Conservation (phyloP, 2,113 vertebrate species). For the Corynorhinus townsendii region DNA sequence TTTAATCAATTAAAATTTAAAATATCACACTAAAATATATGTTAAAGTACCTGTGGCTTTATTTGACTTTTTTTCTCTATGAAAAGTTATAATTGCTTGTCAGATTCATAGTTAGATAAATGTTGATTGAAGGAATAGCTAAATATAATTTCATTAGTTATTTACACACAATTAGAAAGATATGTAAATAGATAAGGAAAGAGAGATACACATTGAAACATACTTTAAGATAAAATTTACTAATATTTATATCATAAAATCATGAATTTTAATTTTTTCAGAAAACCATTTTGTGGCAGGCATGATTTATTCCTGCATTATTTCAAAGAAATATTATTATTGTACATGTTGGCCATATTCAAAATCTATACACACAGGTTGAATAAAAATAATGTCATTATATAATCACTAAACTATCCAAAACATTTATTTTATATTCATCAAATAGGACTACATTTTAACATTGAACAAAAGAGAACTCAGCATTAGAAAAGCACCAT, state of each 20-base stretch:
- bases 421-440: conserved; percentile 7
- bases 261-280: not conserved
- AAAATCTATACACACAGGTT: not conserved
- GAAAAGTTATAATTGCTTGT: not conserved
- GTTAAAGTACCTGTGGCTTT: not conserved
- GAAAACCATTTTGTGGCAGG: not conserved
- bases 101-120: not conserved
- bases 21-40: not conserved
- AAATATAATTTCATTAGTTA: not conserved
- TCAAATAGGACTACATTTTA: conserved; percentile 13
- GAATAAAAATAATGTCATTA: not conserved
- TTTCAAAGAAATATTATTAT: not conserved
- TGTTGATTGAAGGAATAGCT: not conserved
- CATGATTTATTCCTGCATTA: not conserved
- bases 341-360: not conserved
- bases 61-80: not conserved
- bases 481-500: not conserved
- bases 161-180: not conserved
- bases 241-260: not conserved
- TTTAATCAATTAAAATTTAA: not conserved
- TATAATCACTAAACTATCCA: not conserved
- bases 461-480: not conserved
- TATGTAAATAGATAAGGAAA: not conserved
- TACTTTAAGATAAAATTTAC: not conserved
- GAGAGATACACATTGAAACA: not conserved